A percentile compares a stretch with the other conserved stretches of the same genome.
phyloP scores from a whole-genome alignment of 1,140 invertebrate species.

The Drosophila tsacasi region DNA sequence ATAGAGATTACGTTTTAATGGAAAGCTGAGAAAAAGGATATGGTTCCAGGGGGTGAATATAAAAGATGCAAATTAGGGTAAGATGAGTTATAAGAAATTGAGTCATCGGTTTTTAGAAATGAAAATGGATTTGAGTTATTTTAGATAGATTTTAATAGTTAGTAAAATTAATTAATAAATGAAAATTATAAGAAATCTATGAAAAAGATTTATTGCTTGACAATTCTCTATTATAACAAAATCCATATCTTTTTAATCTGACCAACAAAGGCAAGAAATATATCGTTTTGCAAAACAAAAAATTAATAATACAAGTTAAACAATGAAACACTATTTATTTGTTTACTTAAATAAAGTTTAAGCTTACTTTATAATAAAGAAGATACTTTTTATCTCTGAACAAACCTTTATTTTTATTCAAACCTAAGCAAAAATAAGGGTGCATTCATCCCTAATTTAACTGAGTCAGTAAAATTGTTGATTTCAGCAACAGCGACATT shows the following conservation, averaged over 20 bases:
- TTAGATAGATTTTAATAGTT: neutral
- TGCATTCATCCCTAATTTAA: constrained; percentile 3
- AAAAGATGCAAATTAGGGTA: constrained; percentile 6
- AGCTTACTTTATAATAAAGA: neutral
- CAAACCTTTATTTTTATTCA: neutral
- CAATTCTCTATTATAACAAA: neutral
- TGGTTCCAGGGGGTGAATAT: neutral
- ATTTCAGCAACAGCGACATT: neutral
- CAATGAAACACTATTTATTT: neutral
- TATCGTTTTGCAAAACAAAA: neutral
- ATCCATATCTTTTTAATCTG: neutral
- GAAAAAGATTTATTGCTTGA: neutral
- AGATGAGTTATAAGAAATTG: neutral
- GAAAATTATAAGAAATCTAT: too few relatives aligned
- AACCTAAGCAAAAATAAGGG: neutral
- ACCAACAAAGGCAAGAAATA: neutral
- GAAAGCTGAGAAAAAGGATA: constrained; percentile 13
- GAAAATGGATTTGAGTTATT: neutral
- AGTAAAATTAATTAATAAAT: neutral
- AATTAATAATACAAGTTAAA: neutral
- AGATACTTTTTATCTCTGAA: neutral
- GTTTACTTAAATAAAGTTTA: neutral
- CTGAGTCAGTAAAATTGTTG: neutral
- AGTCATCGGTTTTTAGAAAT: too few relatives aligned
- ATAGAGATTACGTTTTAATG: constrained; percentile 25